Percentiles rank a stretch among this genome's conserved stretches.
These are phyloP conservation scores for Holacanthus passer DNA, from an alignment of 2,113 vertebrate genomes.

Conservation along the genomic window DNA sequence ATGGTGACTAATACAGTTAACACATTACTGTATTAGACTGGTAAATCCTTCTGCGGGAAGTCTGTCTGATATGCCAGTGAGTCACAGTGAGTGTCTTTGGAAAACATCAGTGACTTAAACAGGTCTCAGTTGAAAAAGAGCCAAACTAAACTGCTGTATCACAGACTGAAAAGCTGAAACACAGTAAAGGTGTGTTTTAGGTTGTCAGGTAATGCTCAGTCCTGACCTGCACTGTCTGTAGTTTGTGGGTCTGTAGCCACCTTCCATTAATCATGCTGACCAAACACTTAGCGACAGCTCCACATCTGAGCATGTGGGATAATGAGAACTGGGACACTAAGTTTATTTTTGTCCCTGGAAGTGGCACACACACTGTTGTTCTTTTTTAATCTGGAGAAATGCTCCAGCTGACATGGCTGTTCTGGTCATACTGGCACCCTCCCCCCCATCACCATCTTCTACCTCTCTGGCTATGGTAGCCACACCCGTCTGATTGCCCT, in stretches of 20 bases:
- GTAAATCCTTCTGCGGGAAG: not conserved
- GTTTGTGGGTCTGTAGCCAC: slow-evolving; percentile 14
- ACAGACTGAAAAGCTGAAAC: slow-evolving; percentile 6
- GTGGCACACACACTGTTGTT: slow-evolving; percentile 44
- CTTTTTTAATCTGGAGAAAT: slow-evolving; percentile 40
- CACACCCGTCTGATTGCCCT: slow-evolving; percentile 75
- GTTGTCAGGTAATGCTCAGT: not conserved
- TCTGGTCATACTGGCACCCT: not conserved
- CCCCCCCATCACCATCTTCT: not conserved
- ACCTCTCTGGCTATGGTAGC: slow-evolving; percentile 17
- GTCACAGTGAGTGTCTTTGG: slow-evolving; percentile 8
- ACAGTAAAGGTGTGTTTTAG: not conserved
- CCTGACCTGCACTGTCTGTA: not conserved
- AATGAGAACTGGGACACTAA: slow-evolving; percentile 62
- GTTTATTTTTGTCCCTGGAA: slow-evolving; percentile 76
- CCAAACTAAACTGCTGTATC: slow-evolving; percentile 12
- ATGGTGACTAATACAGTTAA: not conserved
- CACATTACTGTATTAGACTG: not conserved
- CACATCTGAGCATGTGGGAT: slow-evolving; percentile 27
- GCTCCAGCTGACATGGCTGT: not conserved
- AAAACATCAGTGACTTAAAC: slow-evolving; percentile 12
- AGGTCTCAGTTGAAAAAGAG: not conserved
- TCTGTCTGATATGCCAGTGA: slow-evolving; percentile 26
- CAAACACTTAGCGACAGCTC: slow-evolving; percentile 48
- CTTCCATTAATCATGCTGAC: slow-evolving; percentile 50